These are phyloP conservation scores for Bombus confusus DNA, from an alignment of 1,140 invertebrate species.

Conservation along the genomic window DNA sequence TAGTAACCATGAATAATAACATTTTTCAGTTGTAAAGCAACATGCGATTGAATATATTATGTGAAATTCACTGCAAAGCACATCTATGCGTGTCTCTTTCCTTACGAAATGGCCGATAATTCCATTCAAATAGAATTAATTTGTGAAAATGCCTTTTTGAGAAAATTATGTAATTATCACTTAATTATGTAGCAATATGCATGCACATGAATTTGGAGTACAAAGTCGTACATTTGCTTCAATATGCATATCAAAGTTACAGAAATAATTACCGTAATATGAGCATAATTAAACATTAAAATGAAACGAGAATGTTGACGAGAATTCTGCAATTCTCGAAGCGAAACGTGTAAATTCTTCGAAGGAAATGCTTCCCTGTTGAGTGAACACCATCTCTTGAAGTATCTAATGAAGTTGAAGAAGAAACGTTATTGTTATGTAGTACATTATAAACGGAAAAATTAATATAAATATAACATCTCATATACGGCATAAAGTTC, in stretches of 20 bases:
- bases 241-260: background rate
- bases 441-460: background rate
- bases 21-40: background rate
- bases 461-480: background rate
- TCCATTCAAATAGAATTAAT: conserved; percentile 6
- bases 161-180: background rate
- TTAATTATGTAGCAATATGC: background rate
- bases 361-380: conserved; percentile 81
- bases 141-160: background rate
- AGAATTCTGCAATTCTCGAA: conserved; percentile 84
- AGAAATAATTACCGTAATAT: background rate
- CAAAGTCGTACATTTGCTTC: background rate
- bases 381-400: conserved; percentile 83
- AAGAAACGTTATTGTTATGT: conserved; percentile 63
- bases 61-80: background rate
- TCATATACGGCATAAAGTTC: no score
- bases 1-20: background rate
- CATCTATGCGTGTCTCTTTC: background rate
- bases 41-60: background rate
- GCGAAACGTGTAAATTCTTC: conserved; percentile 84
- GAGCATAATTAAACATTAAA: conserved; percentile 73
- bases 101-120: background rate
- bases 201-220: background rate
- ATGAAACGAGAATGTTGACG: conserved; percentile 80
- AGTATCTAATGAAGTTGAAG: conserved; percentile 82